Conservation (phyloP, 2,888 invertebrate genomes). For the Caenorhabditis becei region DNA sequence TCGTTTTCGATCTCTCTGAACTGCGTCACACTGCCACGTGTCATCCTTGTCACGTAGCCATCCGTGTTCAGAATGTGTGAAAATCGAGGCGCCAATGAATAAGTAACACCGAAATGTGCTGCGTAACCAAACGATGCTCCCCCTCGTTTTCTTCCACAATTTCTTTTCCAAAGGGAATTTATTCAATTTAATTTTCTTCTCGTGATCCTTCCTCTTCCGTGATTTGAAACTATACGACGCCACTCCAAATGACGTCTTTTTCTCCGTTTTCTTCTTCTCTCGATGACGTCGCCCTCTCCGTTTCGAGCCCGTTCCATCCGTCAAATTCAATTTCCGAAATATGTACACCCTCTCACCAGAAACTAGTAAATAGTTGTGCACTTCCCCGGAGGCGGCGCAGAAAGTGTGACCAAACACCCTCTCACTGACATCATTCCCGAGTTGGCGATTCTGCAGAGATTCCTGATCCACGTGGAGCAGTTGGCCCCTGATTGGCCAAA, state of each 20-base stretch:
- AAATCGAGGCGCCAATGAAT: constrained; percentile 18
- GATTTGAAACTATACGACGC: constrained; percentile 31
- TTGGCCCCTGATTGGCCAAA: constrained; percentile 19
- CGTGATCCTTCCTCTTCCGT: constrained; percentile 3
- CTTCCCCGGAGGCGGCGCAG: constrained; percentile 1
- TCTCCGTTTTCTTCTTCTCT: neutral
- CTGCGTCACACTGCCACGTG: constrained; percentile 1
- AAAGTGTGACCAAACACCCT: constrained; percentile 15
- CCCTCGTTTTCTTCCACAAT: neutral
- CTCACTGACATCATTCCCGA: constrained; percentile 25
- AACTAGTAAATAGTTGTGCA: constrained; percentile 23
- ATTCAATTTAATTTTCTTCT: no score
- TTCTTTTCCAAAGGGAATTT: constrained; percentile 26
- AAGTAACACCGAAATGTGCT: constrained; percentile 21
- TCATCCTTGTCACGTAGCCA: neutral
- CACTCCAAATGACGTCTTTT: constrained; percentile 27
- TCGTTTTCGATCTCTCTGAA: neutral
- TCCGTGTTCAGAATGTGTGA: constrained; percentile 20
- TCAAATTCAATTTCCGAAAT: constrained; percentile 42
- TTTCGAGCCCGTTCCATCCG: constrained; percentile 1
- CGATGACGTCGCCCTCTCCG: constrained; percentile 32
- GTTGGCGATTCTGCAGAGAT: constrained; percentile 2
- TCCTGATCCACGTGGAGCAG: constrained; percentile 10
- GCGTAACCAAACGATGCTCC: constrained; percentile 17
- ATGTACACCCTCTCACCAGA: neutral